Base-by-base conservation (phyloP, 2,888 invertebrate species). In the Leptinotarsa tumamoca region DNA sequence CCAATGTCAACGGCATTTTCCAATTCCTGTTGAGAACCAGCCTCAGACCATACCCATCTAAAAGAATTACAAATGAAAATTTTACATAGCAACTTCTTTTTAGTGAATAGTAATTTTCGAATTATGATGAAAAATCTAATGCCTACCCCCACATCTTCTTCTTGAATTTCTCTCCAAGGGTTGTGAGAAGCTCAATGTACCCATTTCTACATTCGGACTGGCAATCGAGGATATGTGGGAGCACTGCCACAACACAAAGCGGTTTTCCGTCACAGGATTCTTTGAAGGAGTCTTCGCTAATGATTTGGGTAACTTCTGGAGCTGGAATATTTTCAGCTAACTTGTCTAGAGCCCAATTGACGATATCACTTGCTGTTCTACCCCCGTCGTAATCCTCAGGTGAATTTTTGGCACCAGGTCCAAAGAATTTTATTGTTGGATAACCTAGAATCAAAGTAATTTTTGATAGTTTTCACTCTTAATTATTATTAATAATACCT, bases 211-310 rank as follows among this genome's bases (percentile, higher is more conserved):
- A 99, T 58, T 94, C 91, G 0, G 98, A 95, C 88, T 97, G 95
- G 87, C 99, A 99, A 89, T 99, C 99, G 54, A 98, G 92, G 84
- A 99, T 97, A 87, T 98, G 96, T 0, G 99, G 99, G 80, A 99
- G 89, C 27, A 99, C 92, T 0, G 98, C 93, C 61, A 99, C 93
- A 52, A 99, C 93, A 88, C 99, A 99, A 14, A 98, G 90, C 4
- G 97, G 96, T 87, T 95, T 95, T 71, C 95, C 94, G 72, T 94
- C 94, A 88, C 99, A 99, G 0, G 93, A 93, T 1, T 91, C 89
- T 82, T 94, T 93, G 84, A 98, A 90, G 0, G 91, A 90, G 0
- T 90, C 88, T 67, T 93, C 91, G 84, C 90, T 88, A 1, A 90
- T 87, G 52, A 93, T 87, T 87, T 89, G 85, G 4, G 91, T 83